A percentile compares a stretch with the other conserved stretches of the same genome.
These are phyloP conservation scores for Ischnura elegans DNA, from an alignment of 2,888 invertebrate genomes.

Conservation along the genomic window DNA sequence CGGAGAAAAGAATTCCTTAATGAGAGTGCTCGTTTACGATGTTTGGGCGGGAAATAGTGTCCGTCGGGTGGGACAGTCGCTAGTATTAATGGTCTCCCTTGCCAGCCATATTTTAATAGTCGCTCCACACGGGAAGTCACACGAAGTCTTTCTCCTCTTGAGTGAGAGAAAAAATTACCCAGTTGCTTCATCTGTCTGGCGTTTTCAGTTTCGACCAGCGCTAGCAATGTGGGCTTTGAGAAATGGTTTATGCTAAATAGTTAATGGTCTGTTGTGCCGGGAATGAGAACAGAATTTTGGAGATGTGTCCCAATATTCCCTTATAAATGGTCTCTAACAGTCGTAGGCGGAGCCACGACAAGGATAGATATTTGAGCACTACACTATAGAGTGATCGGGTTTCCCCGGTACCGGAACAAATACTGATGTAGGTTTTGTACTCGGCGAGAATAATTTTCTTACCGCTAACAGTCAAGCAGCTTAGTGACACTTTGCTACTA, in stretches of 20 bases:
- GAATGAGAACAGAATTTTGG: neutral
- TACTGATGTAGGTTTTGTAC: no score
- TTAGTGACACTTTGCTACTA: no score
- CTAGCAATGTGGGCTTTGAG: neutral
- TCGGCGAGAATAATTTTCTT: no score
- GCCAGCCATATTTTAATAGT: slow-evolving; percentile 4
- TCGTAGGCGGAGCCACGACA: no score
- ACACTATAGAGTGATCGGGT: no score
- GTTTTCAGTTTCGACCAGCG: neutral
- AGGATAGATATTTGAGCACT: no score
- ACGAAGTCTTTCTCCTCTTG: neutral
- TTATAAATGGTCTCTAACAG: no score
- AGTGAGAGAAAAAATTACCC: neutral
- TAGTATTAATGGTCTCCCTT: neutral
- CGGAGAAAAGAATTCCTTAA: neutral
- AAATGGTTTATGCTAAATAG: neutral
- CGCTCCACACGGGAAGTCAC: neutral
- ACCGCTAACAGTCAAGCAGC: no score
- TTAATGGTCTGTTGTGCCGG: neutral
- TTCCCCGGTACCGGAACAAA: no score
- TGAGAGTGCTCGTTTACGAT: slow-evolving; percentile 22
- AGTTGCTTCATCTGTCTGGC: neutral
- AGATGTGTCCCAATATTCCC: neutral
- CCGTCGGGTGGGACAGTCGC: neutral
- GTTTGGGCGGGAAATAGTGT: slow-evolving; percentile 16